Base-by-base conservation (phyloP, 1,140 invertebrate genomes). In the Zaprionus africanus region DNA sequence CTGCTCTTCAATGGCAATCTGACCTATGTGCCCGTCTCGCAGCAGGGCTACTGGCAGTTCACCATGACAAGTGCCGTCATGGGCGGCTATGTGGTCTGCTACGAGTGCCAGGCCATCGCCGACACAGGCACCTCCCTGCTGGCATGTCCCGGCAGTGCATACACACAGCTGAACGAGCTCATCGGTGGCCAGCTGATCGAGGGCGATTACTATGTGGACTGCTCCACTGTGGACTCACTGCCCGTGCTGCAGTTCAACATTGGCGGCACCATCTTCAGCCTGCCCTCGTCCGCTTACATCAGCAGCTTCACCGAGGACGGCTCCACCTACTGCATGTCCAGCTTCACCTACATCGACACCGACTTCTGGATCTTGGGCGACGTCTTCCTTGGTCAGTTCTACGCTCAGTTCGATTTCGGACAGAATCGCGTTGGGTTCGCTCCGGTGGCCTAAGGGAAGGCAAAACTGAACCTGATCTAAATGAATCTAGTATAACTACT, bases 51-150 rank as follows among this genome's bases (percentile, higher is more conserved):
- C 57, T 93, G 93, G 93, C 90, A 92, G 54, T 93, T 93, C 64
- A 12, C 38, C 1, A 79, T 93, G 67, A 62, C 54, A 31, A 73
- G 68, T 53, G 87, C 81, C 36, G 53, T 69, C 15, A 80, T 82
- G 63, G 69, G 66, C 12, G 80, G 81, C 38, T 64, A 64, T 0
- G 56, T 59, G 0, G 76, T 94, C 22, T 95, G 94, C 75, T 41
- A 68, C 4, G 93, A 93, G 4, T 95, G 95, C 79, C 92, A 95
- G 82, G 96, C 95, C 2, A 96, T 97, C 79, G 96, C 96, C 65
- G 96, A 97, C 87, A 97, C 96, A 46, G 96, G 96, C 28, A 97
- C 96, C 56, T 96, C 95, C 11, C 93, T 97, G 3, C 94, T 97
- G 73, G 96, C 95, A 78, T 96, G 95, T 19, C 96, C 96, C 0